Evolutionary conservation across 2,797 vertebrate genomes (phyloP), one percentile per base, ranked within the genome.

Genomic region (Parauchenoglanis punctatus): DNA sequence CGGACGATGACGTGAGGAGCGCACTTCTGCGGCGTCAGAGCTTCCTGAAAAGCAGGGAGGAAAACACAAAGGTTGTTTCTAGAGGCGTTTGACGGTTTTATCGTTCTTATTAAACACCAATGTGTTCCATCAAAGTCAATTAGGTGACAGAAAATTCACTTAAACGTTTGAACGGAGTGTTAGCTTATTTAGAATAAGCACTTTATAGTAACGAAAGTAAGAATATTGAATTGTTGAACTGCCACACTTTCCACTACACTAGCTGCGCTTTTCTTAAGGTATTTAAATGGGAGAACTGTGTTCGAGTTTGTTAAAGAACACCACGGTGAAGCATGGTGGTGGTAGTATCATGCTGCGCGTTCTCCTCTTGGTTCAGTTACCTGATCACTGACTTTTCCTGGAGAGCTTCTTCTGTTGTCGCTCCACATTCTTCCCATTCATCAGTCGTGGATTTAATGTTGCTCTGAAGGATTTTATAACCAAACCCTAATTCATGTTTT

Each of bases 1-100:
- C 98, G 96, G 10, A 99, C 98, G 0, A 98, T 96, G 91, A 99
- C 96, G 81, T 98, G 96, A 76, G 96, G 94, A 13, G 97, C 94
- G 77, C 98, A 99, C 84, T 95, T 98, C 91, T 97, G 96, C 52
- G 96, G 91, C 0, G 97, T 99, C 78, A 99, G 96, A 89, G 97
- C 96, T 92, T 98, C 98, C 99, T 99, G 91, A 28, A 88, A 65
- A 90, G 40, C 87, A 56, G 0, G 11, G 31, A 15, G 83, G 88
- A 88, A 61, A 40, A 35, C 2, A 13, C 4, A 3, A 40, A 40
- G 72, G 17, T n/a, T 7, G 73, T 49, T 73, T 13, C 20, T 5
- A 4, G 13, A 4, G 7, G 35, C 23, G 31, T 2, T 40, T 40
- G 35, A 40, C 35, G 35, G 35, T 40, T 40, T 40, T 31, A 31